These are phyloP conservation scores for Drosophila rhopaloa DNA, from an alignment of 1,140 invertebrate species.

Conservation along the genomic window DNA sequence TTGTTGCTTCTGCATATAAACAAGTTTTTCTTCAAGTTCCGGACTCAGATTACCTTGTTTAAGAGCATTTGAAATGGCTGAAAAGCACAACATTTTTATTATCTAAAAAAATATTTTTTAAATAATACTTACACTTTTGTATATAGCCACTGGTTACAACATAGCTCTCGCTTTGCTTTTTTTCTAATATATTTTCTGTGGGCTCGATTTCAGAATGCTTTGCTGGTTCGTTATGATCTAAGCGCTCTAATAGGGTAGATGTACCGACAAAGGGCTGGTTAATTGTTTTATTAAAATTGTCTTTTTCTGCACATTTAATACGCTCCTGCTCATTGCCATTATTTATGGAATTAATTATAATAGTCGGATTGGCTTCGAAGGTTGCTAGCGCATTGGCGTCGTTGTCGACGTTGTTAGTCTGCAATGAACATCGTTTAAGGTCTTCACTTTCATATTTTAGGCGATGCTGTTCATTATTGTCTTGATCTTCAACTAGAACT, in stretches of 20 bases:
- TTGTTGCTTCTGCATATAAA: constrained; percentile 94
- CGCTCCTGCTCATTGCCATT: constrained; percentile 35
- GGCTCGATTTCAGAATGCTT: constrained; percentile 13
- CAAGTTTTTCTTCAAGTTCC: constrained; percentile 96
- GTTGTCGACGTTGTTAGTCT: constrained; percentile 68
- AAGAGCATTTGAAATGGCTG: constrained; percentile 92
- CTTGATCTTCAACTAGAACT: constrained; percentile 52
- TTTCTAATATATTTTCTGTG: constrained; percentile 13
- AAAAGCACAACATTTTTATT: background rate
- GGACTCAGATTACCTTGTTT: constrained; percentile 95
- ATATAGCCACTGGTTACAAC: constrained; percentile 94
- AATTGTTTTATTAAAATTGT: constrained; percentile 55
- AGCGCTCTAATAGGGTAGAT: constrained; percentile 44
- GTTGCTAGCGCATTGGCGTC: constrained; percentile 54
- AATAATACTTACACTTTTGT: constrained; percentile 87
- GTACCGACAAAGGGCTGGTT: constrained; percentile 32
- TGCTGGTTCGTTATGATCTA: constrained; percentile 41
- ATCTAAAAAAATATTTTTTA: background rate
- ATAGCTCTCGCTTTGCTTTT: constrained; percentile 86
- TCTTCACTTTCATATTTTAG: constrained; percentile 66
- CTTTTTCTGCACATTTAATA: constrained; percentile 58
- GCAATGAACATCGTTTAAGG: constrained; percentile 70
- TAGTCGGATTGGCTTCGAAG: constrained; percentile 45
- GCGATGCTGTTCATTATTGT: constrained; percentile 51
- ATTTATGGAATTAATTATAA: constrained; percentile 37